phyloP scores from a whole-genome alignment of 2,797 vertebrate genomes.

The Echeneis naucrates region DNA sequence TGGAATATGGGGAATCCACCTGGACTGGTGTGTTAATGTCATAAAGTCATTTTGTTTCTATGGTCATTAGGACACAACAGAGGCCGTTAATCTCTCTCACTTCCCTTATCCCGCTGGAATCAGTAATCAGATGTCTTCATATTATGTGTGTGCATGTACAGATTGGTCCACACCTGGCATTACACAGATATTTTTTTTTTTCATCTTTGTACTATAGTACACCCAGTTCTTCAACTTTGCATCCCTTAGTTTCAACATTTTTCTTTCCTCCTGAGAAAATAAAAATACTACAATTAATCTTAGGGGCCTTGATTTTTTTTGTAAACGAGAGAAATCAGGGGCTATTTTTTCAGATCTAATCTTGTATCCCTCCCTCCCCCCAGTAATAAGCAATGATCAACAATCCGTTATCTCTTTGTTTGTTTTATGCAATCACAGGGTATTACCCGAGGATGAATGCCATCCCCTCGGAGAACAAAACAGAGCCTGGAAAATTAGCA shows the following conservation, averaged over 20 bases:
- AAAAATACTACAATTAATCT: conserved; percentile 22
- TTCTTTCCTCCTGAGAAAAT: conserved; percentile 11
- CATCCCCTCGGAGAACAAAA: conserved; percentile 67
- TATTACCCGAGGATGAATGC: conserved; percentile 66
- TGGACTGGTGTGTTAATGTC: conserved; percentile 40
- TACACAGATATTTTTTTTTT: conserved; percentile 22
- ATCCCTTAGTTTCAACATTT: neutral
- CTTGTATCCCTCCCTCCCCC: conserved; percentile 42
- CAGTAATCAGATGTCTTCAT: conserved; percentile 16
- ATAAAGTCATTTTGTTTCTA: conserved; percentile 17
- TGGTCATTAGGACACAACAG: conserved; percentile 14
- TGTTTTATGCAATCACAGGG: conserved; percentile 64
- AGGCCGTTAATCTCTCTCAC: conserved; percentile 21
- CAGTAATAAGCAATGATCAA: conserved; percentile 70
- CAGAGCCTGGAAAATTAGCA: conserved; percentile 74
- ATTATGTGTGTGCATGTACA: neutral
- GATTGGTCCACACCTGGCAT: conserved; percentile 23
- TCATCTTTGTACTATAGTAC: conserved; percentile 30
- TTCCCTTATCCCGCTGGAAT: conserved; percentile 24
- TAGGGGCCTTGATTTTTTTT: conserved; percentile 1
- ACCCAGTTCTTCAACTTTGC: conserved; percentile 2
- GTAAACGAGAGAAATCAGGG: conserved; percentile 24
- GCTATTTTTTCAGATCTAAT: conserved; percentile 37
- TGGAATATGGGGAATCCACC: conserved; percentile 42
- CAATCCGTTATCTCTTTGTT: conserved; percentile 73